Conservation (phyloP, 2,888 invertebrate genomes). For the Oligia fasciuncula region DNA sequence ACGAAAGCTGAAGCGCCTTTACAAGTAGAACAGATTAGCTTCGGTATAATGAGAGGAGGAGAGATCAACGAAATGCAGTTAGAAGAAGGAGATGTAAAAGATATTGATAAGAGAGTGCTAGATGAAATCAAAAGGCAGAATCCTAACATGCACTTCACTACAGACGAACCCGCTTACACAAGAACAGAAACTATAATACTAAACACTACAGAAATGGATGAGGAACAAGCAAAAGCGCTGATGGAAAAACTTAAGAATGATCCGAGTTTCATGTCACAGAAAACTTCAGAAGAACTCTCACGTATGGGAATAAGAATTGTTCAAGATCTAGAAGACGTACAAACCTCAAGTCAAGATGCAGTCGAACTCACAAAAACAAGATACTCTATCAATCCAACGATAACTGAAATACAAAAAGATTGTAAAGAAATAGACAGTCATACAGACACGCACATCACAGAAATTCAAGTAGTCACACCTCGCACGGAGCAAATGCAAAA, state of each 20-base stretch:
- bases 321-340: slow-evolving; percentile 84
- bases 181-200: slow-evolving; percentile 89
- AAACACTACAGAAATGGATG: slow-evolving; percentile 87
- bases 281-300: slow-evolving; percentile 84
- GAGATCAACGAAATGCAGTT: slow-evolving; percentile 81
- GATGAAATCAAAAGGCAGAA: slow-evolving; percentile 86
- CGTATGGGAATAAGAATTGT: slow-evolving; percentile 84
- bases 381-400: slow-evolving; percentile 85
- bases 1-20: slow-evolving; percentile 84
- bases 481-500: slow-evolving; percentile 80
- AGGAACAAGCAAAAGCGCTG: slow-evolving; percentile 84
- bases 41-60: slow-evolving; percentile 84
- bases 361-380: slow-evolving; percentile 85
- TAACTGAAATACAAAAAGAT: slow-evolving; percentile 82
- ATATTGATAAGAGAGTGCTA: slow-evolving; percentile 83
- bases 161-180: slow-evolving; percentile 85
- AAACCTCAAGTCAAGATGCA: slow-evolving; percentile 76
- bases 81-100: slow-evolving; percentile 85
- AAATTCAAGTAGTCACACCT: slow-evolving; percentile 92
- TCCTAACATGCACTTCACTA: slow-evolving; percentile 86
- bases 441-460: slow-evolving; percentile 92
- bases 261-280: slow-evolving; percentile 86
- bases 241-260: slow-evolving; percentile 87
- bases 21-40: slow-evolving; percentile 87
- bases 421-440: slow-evolving; percentile 72